A percentile compares a stretch with the other conserved stretches of the same genome.
Evolutionary conservation across 1,140 invertebrate species (phyloP).

Genomic region (Zaprionus ghesquierei): DNA sequence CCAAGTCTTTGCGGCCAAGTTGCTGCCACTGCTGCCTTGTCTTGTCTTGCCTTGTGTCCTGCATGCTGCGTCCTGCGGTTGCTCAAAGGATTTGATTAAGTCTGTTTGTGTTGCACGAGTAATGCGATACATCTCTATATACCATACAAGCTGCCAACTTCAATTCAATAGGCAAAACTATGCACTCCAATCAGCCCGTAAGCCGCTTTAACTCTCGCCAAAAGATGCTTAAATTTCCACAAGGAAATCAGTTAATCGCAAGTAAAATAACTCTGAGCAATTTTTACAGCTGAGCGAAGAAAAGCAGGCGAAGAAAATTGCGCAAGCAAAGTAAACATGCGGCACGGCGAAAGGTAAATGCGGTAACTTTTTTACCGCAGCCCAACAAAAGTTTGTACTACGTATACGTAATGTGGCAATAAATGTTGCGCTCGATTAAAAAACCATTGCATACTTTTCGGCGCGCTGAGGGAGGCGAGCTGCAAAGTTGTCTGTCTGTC

Average conservation of each 20-base stretch:
- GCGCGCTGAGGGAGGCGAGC: not conserved
- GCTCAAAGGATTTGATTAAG: slow-evolving; percentile 70
- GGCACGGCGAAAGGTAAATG: not conserved
- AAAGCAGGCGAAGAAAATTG: not conserved
- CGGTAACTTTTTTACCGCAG: slow-evolving; percentile 32
- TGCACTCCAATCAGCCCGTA: not conserved
- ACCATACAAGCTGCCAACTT: not conserved
- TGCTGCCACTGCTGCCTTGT: too few relatives aligned
- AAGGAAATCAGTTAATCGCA: slow-evolving; percentile 52
- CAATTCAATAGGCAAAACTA: slow-evolving; percentile 11
- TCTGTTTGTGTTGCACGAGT: slow-evolving; percentile 25
- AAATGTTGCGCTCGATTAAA: slow-evolving; percentile 64
- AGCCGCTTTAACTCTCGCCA: slow-evolving; percentile 3
- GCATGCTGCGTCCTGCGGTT: slow-evolving; percentile 63
- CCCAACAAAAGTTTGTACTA: slow-evolving; percentile 24
- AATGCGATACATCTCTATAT: slow-evolving; percentile 26
- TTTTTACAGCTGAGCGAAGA: slow-evolving; percentile 21
- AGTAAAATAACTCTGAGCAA: slow-evolving; percentile 51
- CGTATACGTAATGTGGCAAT: slow-evolving; percentile 58
- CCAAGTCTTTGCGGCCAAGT: not conserved
- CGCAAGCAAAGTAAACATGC: slow-evolving; percentile 28
- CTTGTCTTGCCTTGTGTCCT: too few relatives aligned
- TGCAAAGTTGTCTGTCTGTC: slow-evolving; percentile 5
- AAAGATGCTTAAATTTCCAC: slow-evolving; percentile 26
- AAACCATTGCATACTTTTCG: slow-evolving; percentile 47